A percentile compares a stretch with the other conserved stretches of the same genome.
Conservation (phyloP, 2,797 vertebrate species). For the Pipistrellus kuhlii region DNA sequence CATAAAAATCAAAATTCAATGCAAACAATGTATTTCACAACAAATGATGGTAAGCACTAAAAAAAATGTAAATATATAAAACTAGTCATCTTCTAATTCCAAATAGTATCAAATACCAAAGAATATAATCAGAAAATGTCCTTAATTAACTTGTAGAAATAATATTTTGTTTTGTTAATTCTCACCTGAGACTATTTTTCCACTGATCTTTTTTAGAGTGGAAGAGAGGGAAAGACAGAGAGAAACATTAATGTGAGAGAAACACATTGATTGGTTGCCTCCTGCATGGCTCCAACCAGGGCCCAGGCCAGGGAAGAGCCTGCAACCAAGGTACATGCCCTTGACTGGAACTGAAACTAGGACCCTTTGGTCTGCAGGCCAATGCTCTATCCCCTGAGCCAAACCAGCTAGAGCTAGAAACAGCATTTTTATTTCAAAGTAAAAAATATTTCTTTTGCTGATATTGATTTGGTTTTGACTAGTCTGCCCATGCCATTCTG, state of each 20-base stretch:
- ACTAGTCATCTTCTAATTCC: not conserved
- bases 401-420: not conserved
- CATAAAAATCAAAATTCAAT: constrained; percentile 7
- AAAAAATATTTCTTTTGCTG: constrained; percentile 23
- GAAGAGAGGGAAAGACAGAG: too few species aligned
- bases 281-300: too few species aligned
- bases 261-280: too few species aligned
- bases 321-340: too few species aligned
- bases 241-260: too few species aligned
- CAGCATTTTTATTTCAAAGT: not conserved
- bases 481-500: not conserved
- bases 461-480: not conserved
- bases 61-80: not conserved
- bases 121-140: constrained; percentile 10
- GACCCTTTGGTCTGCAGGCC: too few species aligned
- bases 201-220: too few species aligned
- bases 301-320: too few species aligned
- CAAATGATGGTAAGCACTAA: not conserved
- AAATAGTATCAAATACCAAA: constrained; percentile 3
- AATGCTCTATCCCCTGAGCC: too few species aligned
- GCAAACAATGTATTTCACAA: not conserved
- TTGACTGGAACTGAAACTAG: too few species aligned
- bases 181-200: too few species aligned
- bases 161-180: not conserved
- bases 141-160: not conserved